Percentiles rank a stretch among this genome's conserved stretches.
These are phyloP conservation scores for Idaea aversata DNA, from an alignment of 2,888 invertebrate genomes.

Conservation along the genomic window DNA sequence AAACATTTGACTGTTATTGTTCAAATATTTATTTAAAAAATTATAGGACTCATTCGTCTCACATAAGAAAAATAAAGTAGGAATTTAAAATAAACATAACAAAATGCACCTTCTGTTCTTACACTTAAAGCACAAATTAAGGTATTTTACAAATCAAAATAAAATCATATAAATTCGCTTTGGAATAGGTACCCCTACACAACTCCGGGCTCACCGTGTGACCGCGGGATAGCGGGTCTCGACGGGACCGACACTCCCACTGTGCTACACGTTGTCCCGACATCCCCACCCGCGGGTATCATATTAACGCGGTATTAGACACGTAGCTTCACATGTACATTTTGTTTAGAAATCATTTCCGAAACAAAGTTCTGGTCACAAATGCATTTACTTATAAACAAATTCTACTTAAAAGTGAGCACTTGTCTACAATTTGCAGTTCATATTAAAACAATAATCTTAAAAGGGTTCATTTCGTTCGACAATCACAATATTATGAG, in stretches of 20 bases:
- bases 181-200: neutral
- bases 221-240: no score
- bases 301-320: no score
- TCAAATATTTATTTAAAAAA: neutral
- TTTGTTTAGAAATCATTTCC: neutral
- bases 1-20: neutral
- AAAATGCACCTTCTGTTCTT: neutral
- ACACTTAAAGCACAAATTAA: neutral
- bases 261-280: no score
- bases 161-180: constrained; percentile 1
- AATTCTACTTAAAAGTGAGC: neutral
- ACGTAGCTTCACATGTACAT: neutral
- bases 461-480: no score
- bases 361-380: neutral
- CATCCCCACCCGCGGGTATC: no score
- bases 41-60: neutral
- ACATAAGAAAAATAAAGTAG: neutral
- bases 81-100: neutral
- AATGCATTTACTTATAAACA: neutral
- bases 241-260: no score
- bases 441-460: neutral
- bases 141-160: neutral
- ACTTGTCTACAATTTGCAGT: neutral
- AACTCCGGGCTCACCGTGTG: neutral
- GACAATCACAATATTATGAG: no score